Percentiles rank a stretch among this genome's conserved stretches.
These are phyloP conservation scores for Myotis davidii DNA, from an alignment of 2,113 vertebrate genomes.

Conservation along the genomic window DNA sequence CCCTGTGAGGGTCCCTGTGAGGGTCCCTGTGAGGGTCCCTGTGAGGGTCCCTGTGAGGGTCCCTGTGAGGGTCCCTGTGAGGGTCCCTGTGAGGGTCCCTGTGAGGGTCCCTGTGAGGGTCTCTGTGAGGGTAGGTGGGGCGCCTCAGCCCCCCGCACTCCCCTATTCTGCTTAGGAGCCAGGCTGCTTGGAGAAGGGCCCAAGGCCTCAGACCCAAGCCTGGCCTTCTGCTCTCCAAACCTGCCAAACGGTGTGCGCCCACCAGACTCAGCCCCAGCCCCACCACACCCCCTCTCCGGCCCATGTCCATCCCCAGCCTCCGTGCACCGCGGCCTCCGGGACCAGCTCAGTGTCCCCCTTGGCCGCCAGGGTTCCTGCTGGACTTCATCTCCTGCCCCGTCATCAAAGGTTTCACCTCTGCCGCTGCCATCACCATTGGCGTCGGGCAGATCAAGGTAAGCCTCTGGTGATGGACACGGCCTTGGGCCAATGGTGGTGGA, in stretches of 20 bases:
- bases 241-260: rapidly evolving
- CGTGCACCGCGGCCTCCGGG: background rate
- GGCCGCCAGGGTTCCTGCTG: constrained; percentile 91
- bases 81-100: rapidly evolving
- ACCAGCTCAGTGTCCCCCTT: background rate
- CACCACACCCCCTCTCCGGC: background rate
- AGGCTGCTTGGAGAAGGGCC: background rate
- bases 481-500: background rate
- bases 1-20: rapidly evolving
- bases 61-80: too few relatives aligned
- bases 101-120: too few relatives aligned
- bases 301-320: rapidly evolving
- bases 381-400: constrained; percentile 97
- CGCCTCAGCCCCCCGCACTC: background rate
- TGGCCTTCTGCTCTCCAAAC: background rate
- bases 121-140: too few relatives aligned
- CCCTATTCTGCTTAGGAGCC: background rate
- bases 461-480: rapidly evolving
- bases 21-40: too few relatives aligned
- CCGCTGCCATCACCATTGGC: constrained; percentile 94
- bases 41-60: rapidly evolving
- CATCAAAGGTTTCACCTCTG: constrained; percentile 96
- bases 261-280: background rate
- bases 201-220: background rate
- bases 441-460: constrained; percentile 96